Percentiles rank a stretch among this genome's conserved stretches.
These are phyloP conservation scores for Junonia oenone DNA, from an alignment of 2,888 invertebrate species.

Conservation along the genomic window DNA sequence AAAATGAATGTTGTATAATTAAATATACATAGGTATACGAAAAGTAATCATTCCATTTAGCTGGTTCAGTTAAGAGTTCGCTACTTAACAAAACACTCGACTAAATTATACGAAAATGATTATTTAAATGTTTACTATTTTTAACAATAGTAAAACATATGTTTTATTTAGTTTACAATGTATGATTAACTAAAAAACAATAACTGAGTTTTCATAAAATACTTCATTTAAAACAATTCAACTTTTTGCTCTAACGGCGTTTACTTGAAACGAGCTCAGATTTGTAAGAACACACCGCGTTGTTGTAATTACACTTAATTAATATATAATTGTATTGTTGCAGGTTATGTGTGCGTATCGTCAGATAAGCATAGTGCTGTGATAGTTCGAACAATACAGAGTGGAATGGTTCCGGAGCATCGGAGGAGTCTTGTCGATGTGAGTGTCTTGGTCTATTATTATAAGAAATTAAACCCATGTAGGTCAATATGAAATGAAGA, in stretches of 20 bases:
- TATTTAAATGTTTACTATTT: background rate
- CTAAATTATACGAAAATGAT: background rate
- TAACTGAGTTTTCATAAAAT: background rate
- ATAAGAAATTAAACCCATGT: background rate
- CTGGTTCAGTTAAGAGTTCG: too few species aligned
- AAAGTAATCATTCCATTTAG: too few species aligned
- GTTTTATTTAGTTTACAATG: too few species aligned
- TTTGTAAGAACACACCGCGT: background rate
- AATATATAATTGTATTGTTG: slow-evolving; percentile 41
- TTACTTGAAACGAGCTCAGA: background rate
- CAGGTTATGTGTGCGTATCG: slow-evolving; percentile 69
- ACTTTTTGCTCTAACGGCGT: background rate
- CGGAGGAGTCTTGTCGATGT: slow-evolving; percentile 65
- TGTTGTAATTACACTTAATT: slow-evolving; percentile 3
- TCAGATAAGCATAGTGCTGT: slow-evolving; percentile 63
- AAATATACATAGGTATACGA: too few species aligned
- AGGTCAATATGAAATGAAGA: background rate
- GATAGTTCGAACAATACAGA: slow-evolving; percentile 56
- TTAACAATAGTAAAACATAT: too few species aligned
- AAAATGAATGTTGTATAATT: too few species aligned
- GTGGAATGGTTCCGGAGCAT: slow-evolving; percentile 76
- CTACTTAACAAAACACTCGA: too few species aligned
- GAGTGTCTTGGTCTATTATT: slow-evolving; percentile 39
- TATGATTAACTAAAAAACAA: too few species aligned
- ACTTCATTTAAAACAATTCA: background rate